Conservation (phyloP, 2,888 invertebrate genomes). For the Ichneumon xanthorius region DNA sequence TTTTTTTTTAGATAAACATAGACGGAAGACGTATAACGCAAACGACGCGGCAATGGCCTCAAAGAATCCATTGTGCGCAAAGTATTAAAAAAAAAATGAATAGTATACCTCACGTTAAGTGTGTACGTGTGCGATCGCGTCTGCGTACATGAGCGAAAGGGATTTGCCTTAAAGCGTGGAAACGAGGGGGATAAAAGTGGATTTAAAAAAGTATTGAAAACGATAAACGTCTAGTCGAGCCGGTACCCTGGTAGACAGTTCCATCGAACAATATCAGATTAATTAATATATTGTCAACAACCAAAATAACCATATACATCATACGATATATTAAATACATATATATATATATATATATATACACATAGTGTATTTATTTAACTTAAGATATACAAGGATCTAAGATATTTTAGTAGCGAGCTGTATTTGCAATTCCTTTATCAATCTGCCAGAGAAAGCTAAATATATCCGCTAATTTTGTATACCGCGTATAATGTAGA, state of each 20-base stretch:
- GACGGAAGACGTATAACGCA: background rate
- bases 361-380: conserved; percentile 74
- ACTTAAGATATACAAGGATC: conserved; percentile 72
- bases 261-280: conserved; percentile 38
- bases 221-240: conserved; percentile 50
- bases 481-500: conserved; percentile 69
- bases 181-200: conserved; percentile 51
- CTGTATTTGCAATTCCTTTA: conserved; percentile 71
- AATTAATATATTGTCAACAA: conserved; percentile 38
- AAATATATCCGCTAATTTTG: conserved; percentile 74
- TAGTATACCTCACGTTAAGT: conserved; percentile 49
- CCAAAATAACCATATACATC: conserved; percentile 36
- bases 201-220: conserved; percentile 22
- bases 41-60: conserved; percentile 6
- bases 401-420: conserved; percentile 76
- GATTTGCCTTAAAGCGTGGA: conserved; percentile 76
- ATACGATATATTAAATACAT: conserved; percentile 37
- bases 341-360: conserved; percentile 43
- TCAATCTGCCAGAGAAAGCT: conserved; percentile 69
- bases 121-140: conserved; percentile 62
- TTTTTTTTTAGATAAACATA: background rate
- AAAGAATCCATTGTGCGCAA: conserved; percentile 14
- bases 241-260: conserved; percentile 30
- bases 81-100: background rate
- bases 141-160: conserved; percentile 59